A percentile compares a stretch with the other conserved stretches of the same genome.
phyloP scores from a whole-genome alignment of 2,888 invertebrate species.

The Chrysolina haemoptera region DNA sequence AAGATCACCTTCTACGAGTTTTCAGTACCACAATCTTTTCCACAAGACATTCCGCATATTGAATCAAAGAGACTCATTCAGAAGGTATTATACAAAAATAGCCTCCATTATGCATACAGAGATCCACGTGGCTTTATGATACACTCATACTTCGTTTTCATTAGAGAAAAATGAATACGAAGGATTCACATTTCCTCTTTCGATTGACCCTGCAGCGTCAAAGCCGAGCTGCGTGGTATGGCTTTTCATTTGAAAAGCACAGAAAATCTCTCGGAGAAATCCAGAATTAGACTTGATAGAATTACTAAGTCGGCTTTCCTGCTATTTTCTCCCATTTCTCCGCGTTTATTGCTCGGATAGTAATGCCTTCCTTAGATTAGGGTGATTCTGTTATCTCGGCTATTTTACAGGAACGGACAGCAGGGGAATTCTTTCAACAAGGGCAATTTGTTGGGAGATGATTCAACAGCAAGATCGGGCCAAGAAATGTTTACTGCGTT shows the following conservation, averaged over 20 bases:
- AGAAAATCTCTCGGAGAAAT: slow-evolving; percentile 47
- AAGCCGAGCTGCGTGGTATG: slow-evolving; percentile 50
- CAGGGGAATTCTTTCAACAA: background rate
- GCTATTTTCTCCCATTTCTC: slow-evolving; percentile 47
- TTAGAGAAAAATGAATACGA: slow-evolving; percentile 23
- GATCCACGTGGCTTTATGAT: background rate
- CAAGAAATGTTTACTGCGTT: background rate
- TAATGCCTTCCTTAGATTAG: slow-evolving; percentile 24
- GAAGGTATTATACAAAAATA: too few relatives aligned
- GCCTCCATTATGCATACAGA: background rate
- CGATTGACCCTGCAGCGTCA: slow-evolving; percentile 33
- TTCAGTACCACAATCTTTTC: too few relatives aligned
- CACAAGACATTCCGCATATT: too few relatives aligned
- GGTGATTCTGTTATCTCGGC: slow-evolving; percentile 30
- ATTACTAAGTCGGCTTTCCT: slow-evolving; percentile 48
- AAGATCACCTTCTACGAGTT: too few relatives aligned
- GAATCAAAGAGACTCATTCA: too few relatives aligned
- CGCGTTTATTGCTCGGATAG: slow-evolving; percentile 40
- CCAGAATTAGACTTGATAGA: slow-evolving; percentile 50
- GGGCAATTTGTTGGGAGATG: background rate
- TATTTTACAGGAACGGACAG: slow-evolving; percentile 9
- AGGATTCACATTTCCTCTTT: slow-evolving; percentile 27
- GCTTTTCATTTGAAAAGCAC: slow-evolving; percentile 53
- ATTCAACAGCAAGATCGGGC: background rate
- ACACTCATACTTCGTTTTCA: slow-evolving; percentile 16